These are phyloP conservation scores for Holothuria glaberrima DNA, from an alignment of 35 echinoderm and acorn worm genomes.

Conservation along the genomic window DNA sequence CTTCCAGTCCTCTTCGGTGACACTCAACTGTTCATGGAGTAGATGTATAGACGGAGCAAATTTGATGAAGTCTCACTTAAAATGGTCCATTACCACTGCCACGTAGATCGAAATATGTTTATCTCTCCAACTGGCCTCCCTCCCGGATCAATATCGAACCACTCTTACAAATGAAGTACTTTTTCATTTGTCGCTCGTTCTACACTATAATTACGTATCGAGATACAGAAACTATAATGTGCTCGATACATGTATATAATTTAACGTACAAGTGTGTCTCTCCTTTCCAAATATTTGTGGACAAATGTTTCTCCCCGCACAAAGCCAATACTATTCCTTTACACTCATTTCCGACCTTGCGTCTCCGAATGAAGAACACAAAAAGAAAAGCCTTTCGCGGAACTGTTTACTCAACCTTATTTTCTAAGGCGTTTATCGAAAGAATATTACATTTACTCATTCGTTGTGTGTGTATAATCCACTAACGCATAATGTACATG, in stretches of 20 bases:
- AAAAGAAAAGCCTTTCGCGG: not conserved
- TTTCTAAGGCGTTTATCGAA: slow-evolving; percentile 34
- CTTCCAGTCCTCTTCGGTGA: no score
- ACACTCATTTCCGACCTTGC: not conserved
- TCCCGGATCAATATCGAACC: slow-evolving; percentile 17
- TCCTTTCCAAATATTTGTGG: slow-evolving; percentile 49
- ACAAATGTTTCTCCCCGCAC: slow-evolving; percentile 23
- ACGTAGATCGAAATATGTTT: not conserved
- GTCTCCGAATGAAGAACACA: not conserved
- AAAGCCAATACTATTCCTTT: slow-evolving; percentile 16
- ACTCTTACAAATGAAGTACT: slow-evolving; percentile 39
- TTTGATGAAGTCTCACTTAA: not conserved
- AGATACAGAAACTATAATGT: slow-evolving; percentile 9
- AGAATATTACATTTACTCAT: slow-evolving; percentile 34
- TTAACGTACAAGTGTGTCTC: slow-evolving; percentile 12
- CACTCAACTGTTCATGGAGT: no score
- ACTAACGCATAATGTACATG: no score
- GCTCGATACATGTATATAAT: slow-evolving; percentile 7
- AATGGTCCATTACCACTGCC: not conserved
- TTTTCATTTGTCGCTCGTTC: not conserved
- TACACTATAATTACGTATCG: not conserved
- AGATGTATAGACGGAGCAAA: no score
- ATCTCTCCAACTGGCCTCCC: not conserved
- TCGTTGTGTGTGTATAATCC: no score
- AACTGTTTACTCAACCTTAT: slow-evolving; percentile 40